Evolutionary conservation across 2,113 vertebrate species (phyloP), one percentile per base, ranked within the genome.

Genomic region (Bambusicola thoracicus): DNA sequence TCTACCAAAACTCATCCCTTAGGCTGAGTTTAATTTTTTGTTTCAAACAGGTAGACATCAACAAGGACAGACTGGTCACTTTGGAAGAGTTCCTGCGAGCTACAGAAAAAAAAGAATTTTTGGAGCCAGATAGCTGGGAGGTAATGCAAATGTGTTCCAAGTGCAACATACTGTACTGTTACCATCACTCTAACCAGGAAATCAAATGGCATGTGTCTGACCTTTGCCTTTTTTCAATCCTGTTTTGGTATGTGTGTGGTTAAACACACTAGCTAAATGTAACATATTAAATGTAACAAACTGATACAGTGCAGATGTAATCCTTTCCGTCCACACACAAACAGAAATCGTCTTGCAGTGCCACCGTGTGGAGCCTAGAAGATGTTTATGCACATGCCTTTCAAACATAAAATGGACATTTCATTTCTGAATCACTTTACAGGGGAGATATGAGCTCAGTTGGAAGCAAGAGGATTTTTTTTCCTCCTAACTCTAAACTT

Each of bases 61-160:
- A 99, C 95, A 98, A 98, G 96, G 99, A 99, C 95, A 98, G 99
- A 29, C 94, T 99, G 75, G 98, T 99, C 67, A 99, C 99, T 66
- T 91, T 99, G 92, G 98, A 99, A 4, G 99, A 99, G 95, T 99
- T 99, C 96, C 87, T 99, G 62, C 97, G 98, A 91, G 98, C 99
- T 62, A 99, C 99, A 78, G 98, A 98, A 94, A 99, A 99, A 92
- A 99, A 98, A 73, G 99, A 99, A 92, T 99, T 99, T 96, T 95
- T 99, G 97, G 99, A 99, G 96, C 98, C 99, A 55, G 99, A 99
- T n/a, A 99, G 98, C 95, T 99, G 99, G 99, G 99, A 99, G 99
- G 99, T 99, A 96, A 98, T 82, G 49, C 11, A 41, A 91, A 53
- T 1, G 14, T 20, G 53, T 73, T 89, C 91, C 43, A 90, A 82